Evolutionary conservation across 1,140 invertebrate genomes (phyloP), one percentile per base, ranked within the genome.

Genomic region (Papilio polytes): DNA sequence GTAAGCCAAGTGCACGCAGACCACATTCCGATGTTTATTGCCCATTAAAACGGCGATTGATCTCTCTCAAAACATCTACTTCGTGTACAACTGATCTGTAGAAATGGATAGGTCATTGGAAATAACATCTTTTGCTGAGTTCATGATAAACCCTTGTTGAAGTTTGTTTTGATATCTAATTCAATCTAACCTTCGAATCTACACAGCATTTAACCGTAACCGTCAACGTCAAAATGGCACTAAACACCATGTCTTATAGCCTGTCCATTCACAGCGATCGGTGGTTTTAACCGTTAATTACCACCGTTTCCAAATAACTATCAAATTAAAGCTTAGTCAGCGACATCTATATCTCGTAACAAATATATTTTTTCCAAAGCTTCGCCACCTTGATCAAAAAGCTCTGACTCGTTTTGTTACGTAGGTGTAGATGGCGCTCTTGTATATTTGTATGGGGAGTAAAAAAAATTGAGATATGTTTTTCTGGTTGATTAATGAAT

Each of bases 1-100:
- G 63, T 70, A 70, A 70, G 63, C 63, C 63, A 70, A 70, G 63
- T 31, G 20, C 59, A 63, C 20, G 18, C 3, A 20, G 59, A 63
- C 63, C 26, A 70, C 63, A 70, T 70, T 70, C 63, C 63, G 13
- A 70, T 70, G 63, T 70, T 70, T 70, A 70, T 70, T 36, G 63
- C 31, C 13, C 63, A 31, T 31, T 70, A 63, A 63, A 63, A 63
- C 20, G 10, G 20, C 36, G 63, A 36, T 70, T 31, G 13, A 70
- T 70, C 13, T 15, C 22, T 66, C 22, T 70, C 63, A 70, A 70
- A 70, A 70, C 63, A 70, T 70, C 3, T 70, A 36, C 22, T 15
- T 20, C 53, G 53, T 56, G 53, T 70, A 70, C 22, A 8, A 66
- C 22, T 31, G 22, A 15, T 10, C 6, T 59, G n/a, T n/a, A 41